A percentile compares a stretch with the other conserved stretches of the same genome.
Conservation (phyloP, 2,888 invertebrate species). For the Caenorhabditis angaria region DNA sequence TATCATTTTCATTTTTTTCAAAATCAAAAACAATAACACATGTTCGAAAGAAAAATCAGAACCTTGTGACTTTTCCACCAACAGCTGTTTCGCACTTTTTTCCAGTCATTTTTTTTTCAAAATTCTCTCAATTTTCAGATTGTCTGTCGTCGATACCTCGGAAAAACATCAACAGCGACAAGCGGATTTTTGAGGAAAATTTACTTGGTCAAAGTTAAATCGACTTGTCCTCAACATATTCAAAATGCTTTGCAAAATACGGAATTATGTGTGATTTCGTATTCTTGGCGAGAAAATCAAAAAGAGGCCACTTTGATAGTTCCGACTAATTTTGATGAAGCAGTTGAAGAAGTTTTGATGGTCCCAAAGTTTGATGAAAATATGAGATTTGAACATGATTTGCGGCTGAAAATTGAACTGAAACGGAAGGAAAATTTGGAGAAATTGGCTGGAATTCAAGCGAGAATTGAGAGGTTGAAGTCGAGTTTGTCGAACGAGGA, state of each 20-base stretch:
- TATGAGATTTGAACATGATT: no score
- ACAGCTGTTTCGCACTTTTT: background rate
- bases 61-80: background rate
- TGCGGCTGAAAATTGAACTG: constrained; percentile 24
- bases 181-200: constrained; percentile 35
- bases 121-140: constrained; percentile 39
- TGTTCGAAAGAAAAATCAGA: background rate
- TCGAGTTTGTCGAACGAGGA: no score
- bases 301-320: background rate
- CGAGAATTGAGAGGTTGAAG: background rate
- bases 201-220: constrained; percentile 16
- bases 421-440: constrained; percentile 8
- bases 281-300: constrained; percentile 12
- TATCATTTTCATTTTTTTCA: no score
- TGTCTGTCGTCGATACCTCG: constrained; percentile 35
- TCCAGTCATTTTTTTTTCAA: no score
- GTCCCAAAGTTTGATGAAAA: background rate
- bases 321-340: background rate
- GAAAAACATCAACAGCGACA: constrained; percentile 15
- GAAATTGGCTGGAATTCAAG: background rate
- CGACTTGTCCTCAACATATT: constrained; percentile 22
- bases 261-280: constrained; percentile 42
- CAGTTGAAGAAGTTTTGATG: constrained; percentile 2
- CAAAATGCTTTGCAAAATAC: constrained; percentile 15
- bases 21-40: background rate